Evolutionary conservation across 1,140 invertebrate genomes (phyloP), one percentile per base, ranked within the genome.

Genomic region (Acromyrmex charruanus): DNA sequence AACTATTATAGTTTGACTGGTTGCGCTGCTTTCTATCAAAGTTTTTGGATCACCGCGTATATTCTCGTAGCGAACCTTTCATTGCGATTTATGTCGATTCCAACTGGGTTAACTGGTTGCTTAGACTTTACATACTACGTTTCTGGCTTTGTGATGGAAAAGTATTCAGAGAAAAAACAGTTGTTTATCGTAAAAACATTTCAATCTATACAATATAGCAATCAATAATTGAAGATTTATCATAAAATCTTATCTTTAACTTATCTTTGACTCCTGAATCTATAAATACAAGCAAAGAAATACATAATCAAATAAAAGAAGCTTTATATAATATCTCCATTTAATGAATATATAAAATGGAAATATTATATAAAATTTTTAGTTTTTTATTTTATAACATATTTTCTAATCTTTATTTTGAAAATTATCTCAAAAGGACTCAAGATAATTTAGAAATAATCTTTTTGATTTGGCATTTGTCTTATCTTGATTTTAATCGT

Each of bases 81-180:
- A 59, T 82, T 53, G 18, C 55, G 66, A 72, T 82, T 82, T 82
- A 82, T n/a, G 65, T 44, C 77, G 79, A 66, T n/a, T 53, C 49
- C 77, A 82, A 72, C 79, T 44, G 16, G 61, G 35, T 82, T 82
- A 72, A 72, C 16, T 25, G 31, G 21, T 16, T 35, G 25, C 35
- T 10, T 49, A 44, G 18, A 68, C 61, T 80, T 39, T 53, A 49
- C 63, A 55, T 28, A 49, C 4, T 72, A 31, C 10, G 9, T 16
- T 59, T 72, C 53, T 35, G 18, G 9, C 25, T 49, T 61, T 39
- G 12, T 1, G 18, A 39, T 25, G 21, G 3, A 63, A 77, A 77
- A 77, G 14, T 28, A 21, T 5, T 21, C 10, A 4, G 4, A 39
- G 3, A 9, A 31, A 35, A n/a, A 3, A 3, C 9, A 31, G 69